Evolutionary conservation across 2,797 vertebrate genomes (phyloP).

Genomic region (Sebastes aleutianus): DNA sequence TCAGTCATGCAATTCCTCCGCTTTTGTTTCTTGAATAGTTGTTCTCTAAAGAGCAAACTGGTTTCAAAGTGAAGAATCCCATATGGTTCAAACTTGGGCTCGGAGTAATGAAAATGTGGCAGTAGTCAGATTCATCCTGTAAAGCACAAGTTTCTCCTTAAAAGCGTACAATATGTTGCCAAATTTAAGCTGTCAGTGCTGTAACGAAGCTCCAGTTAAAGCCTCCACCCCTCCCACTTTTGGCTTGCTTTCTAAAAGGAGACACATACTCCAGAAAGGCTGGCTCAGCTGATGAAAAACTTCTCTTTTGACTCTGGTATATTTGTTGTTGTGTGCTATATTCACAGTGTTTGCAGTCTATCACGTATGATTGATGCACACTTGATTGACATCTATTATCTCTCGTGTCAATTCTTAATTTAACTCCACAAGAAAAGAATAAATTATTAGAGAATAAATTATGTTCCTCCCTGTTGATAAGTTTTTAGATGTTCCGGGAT

Average conservation of each 20-base stretch:
- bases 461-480: not conserved
- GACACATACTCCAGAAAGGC: slow-evolving; percentile 13
- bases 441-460: not conserved
- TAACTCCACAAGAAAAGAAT: not conserved
- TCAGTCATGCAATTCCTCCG: slow-evolving; percentile 28
- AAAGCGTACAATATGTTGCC: slow-evolving; percentile 26
- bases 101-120: slow-evolving; percentile 6
- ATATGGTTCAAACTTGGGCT: slow-evolving; percentile 25
- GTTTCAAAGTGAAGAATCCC: slow-evolving; percentile 46
- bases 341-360: slow-evolving; percentile 16
- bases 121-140: slow-evolving; percentile 22
- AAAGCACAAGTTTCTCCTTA: slow-evolving; percentile 23
- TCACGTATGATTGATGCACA: slow-evolving; percentile 33
- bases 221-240: slow-evolving; percentile 3
- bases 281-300: slow-evolving; percentile 41
- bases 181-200: slow-evolving; percentile 46
- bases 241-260: slow-evolving; percentile 25
- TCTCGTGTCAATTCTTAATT: slow-evolving; percentile 7
- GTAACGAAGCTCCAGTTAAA: slow-evolving; percentile 33
- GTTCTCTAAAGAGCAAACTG: slow-evolving; percentile 32
- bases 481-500: not conserved
- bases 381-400: slow-evolving; percentile 23
- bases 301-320: slow-evolving; percentile 18
- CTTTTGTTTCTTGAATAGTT: slow-evolving; percentile 47
- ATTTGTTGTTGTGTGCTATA: slow-evolving; percentile 30